Evolutionary conservation across 2,113 vertebrate genomes (phyloP), one percentile per base, ranked within the genome.

Genomic region (Lutjanus erythropterus): DNA sequence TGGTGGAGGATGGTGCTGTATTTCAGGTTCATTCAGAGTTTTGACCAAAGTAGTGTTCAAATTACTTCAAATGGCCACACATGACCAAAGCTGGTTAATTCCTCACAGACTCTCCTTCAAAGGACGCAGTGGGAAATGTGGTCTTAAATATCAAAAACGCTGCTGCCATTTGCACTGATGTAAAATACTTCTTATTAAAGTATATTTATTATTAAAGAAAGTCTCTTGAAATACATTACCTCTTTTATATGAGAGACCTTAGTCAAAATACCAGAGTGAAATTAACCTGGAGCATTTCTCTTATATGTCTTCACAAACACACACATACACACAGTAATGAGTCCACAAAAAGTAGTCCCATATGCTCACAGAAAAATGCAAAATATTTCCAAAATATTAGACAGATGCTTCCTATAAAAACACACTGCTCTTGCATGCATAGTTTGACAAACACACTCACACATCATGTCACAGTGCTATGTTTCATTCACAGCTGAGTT

Each of bases 401-500:
- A 49, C 65, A 84, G 50, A 80, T 47, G 71, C 59, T 25, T 70
- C 19, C 23, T 42, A 31, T 41, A 64, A 49, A 33, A 64, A 53
- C 6, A n/a, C 23, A 37, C 47, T 66, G 65, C 25, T 21, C 12
- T 77, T 60, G 12, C 19, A 53, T 47, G 39, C 60, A 55, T 19
- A 6, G 29, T 31, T 27, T 42, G 3, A 39, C 78, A 53, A 39
- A 44, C 49, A 61, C 64, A 61, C 64, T 15, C 71, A 52, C 37
- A 33, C 46, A 64, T 19, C 67, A 25, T 65, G 55, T 66, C 37
- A 59, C 35, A 37, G 23, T 42, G 29, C 52, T 47, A 53, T 46
- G 60, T 76, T 78, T 72, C 35, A 52, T 71, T 76, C 1, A 31
- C 29, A 16, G 19, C 61, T 66, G 91, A 92, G 25, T 92, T 93